Percentiles rank a stretch among this genome's conserved stretches.
Conservation (phyloP, 2,888 invertebrate genomes). For the Ommatoiulus sabulosus region DNA sequence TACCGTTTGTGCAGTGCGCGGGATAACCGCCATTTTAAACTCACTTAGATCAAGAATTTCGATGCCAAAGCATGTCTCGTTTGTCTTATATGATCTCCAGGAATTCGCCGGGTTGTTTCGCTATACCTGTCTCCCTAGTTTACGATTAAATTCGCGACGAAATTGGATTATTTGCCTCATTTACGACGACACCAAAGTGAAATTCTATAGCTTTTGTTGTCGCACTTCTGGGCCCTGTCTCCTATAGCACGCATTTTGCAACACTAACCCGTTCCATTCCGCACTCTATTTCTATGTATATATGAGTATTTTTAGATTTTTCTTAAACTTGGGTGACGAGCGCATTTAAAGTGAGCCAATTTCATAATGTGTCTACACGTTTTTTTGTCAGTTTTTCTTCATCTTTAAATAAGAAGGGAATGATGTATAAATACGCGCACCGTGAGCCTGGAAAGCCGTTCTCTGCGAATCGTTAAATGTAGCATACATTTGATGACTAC, state of each 20-base stretch:
- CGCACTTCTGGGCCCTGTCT: not conserved
- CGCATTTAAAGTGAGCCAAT: slow-evolving; percentile 4
- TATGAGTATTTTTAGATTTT: not conserved
- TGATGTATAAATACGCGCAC: not conserved
- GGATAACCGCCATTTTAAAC: not conserved
- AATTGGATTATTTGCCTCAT: slow-evolving; percentile 21
- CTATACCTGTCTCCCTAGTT: slow-evolving; percentile 17
- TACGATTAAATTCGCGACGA: slow-evolving; percentile 3
- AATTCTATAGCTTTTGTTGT: slow-evolving; percentile 44
- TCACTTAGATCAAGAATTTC: not conserved
- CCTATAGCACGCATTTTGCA: not conserved
- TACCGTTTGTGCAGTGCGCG: not conserved
- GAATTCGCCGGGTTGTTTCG: not conserved
- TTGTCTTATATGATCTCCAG: not conserved
- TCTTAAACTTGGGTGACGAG: not conserved
- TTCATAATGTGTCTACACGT: slow-evolving; percentile 39
- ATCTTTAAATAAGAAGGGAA: not conserved
- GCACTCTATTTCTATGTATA: not conserved
- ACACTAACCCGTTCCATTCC: not conserved
- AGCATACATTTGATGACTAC: slow-evolving; percentile 1
- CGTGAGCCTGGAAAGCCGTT: not conserved
- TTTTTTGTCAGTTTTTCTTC: not conserved
- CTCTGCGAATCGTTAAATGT: not conserved
- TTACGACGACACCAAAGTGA: slow-evolving; percentile 25
- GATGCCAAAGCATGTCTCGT: not conserved